These are phyloP conservation scores for Physeter macrocephalus DNA, from an alignment of 2,113 vertebrate genomes.

Conservation along the genomic window DNA sequence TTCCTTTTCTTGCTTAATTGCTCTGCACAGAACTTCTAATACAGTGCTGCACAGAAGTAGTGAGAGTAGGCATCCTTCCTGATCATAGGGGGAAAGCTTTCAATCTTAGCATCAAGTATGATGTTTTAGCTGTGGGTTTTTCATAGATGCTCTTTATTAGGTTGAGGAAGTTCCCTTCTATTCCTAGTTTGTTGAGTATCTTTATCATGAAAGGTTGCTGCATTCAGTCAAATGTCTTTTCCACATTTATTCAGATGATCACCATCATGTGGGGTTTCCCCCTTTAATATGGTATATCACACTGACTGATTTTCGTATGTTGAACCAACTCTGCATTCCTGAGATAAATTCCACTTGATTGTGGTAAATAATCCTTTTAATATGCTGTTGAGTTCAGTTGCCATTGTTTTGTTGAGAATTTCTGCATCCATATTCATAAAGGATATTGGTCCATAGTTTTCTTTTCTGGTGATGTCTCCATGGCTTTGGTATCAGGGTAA, in stretches of 20 bases:
- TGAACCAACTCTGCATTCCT: background rate
- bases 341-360: background rate
- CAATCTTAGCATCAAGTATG: too few species aligned
- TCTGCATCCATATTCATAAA: background rate
- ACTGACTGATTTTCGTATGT: background rate
- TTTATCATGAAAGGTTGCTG: background rate
- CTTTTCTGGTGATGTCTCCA: background rate
- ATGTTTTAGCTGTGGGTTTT: background rate
- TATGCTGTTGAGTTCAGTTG: background rate
- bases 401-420: background rate
- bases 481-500: background rate
- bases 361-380: background rate
- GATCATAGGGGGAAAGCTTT: background rate
- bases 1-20: background rate
- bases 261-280: background rate
- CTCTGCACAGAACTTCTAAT: background rate
- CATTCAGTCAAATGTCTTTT: background rate
- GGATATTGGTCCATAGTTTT: background rate
- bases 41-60: background rate
- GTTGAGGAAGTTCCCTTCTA: background rate
- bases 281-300: background rate
- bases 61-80: background rate
- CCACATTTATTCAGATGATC: background rate
- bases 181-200: background rate
- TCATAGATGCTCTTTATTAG: background rate